phyloP scores from a whole-genome alignment of 1,140 invertebrate species.

The Leptinotarsa lineolata region DNA sequence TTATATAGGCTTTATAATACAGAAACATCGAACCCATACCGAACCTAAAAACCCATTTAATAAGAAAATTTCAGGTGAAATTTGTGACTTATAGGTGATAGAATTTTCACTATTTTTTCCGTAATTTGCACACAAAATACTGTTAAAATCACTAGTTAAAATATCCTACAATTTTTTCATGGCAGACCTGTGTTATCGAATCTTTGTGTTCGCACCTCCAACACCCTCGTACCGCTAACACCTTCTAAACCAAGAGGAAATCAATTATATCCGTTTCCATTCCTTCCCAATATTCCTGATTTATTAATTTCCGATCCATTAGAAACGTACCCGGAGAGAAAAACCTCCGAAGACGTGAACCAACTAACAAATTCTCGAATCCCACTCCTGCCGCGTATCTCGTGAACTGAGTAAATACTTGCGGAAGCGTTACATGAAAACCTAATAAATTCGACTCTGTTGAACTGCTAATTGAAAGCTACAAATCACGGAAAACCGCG shows the following conservation, averaged over 20 bases:
- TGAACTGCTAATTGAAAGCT: slow-evolving; percentile 22
- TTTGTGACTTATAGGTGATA: too few relatives aligned
- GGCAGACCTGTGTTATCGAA: too few relatives aligned
- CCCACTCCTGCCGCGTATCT: neutral
- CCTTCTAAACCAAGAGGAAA: neutral
- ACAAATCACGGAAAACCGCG: slow-evolving; percentile 21
- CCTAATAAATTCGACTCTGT: slow-evolving; percentile 19
- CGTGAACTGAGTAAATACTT: slow-evolving; percentile 1
- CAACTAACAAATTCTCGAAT: slow-evolving; percentile 13
- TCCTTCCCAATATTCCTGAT: slow-evolving; percentile 6
- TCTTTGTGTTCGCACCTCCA: too few relatives aligned
- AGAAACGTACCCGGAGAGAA: slow-evolving; percentile 6
- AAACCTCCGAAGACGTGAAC: slow-evolving; percentile 15
- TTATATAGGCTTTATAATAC: too few relatives aligned
- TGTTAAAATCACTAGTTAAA: too few relatives aligned
- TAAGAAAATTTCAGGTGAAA: too few relatives aligned
- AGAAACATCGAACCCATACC: too few relatives aligned
- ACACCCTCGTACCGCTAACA: too few relatives aligned
- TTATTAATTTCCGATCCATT: slow-evolving; percentile 25
- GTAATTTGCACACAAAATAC: too few relatives aligned
- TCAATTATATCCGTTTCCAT: neutral
- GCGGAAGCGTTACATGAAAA: slow-evolving; percentile 16
- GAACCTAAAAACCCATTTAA: too few relatives aligned
- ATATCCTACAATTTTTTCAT: too few relatives aligned
- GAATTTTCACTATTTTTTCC: too few relatives aligned